Evolutionary conservation across 35 echinoderm and acorn worm genomes (phyloP), one percentile per base, ranked within the genome.

Genomic region (Eucidaris tribuloides): DNA sequence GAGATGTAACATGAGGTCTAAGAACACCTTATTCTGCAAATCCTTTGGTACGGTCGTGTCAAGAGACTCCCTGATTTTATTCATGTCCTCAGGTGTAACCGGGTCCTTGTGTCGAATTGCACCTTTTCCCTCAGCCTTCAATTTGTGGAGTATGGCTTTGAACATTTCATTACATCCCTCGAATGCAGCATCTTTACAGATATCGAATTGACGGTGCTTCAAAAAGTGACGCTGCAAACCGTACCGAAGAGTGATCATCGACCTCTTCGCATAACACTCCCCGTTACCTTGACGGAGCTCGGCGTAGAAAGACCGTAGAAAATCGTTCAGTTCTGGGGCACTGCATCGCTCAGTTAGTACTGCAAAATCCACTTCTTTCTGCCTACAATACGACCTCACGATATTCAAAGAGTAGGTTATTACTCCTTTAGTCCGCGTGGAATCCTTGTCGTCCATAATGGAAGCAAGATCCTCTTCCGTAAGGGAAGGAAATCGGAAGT

Each of bases 191-290:
- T 80, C 77, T 18, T 80, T 80, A 17, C 19, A 31, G 14, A 80
- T 29, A 17, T 80, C 77, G 3, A 80, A 11, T 3, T 48, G 77
- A 3, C 42, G 39, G 7, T 35, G 20, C 58, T 84, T 84, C 30
- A 39, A 39, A 9, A 84, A 74, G 42, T 84, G 64, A 46, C 63
- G 35, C 40, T 76, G 64, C 5, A 84, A 42, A 3, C 82, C 82
- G 63, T 84, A 84, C 42, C 82, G 36, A 2, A 84, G 4, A 18
- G 82, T 74, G 5, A 84, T 20, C 82, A 84, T 84, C 43, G 82
- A 84, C 24, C 63, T 7, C 25, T 72, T 77, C 24, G 82, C 82
- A 65, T 84, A 84, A 5, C 40, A 54, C 58, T 77, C 63, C 29
- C 63, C 82, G 42, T 76, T 25, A 18, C 40, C 40, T 18, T 42